phyloP scores from a whole-genome alignment of 2,888 invertebrate genomes.

The Oscheius myriophilus region DNA sequence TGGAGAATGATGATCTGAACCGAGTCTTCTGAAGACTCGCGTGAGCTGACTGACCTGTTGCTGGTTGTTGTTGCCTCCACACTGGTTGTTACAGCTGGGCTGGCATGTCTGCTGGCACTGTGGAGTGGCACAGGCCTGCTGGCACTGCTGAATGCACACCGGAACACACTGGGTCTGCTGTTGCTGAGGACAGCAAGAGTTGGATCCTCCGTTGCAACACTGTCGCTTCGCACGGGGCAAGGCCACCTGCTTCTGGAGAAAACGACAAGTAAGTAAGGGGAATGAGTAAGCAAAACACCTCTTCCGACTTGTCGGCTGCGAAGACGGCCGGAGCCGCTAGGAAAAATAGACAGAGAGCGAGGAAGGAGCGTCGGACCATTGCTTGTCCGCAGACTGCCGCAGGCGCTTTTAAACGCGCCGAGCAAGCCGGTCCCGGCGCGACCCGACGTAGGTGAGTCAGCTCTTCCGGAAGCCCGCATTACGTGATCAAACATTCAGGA shows the following conservation, averaged over 20 bases:
- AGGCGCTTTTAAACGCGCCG: constrained; percentile 20
- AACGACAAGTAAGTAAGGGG: background rate
- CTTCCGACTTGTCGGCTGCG: constrained; percentile 25
- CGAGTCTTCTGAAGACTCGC: too few relatives aligned
- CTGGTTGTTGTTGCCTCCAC: constrained; percentile 16
- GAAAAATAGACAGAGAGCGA: constrained; percentile 25
- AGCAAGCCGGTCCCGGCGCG: constrained; percentile 25
- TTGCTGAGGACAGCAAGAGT: constrained; percentile 47
- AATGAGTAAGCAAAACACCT: background rate
- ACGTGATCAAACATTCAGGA: too few relatives aligned
- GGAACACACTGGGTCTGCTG: constrained; percentile 43
- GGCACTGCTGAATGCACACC: constrained; percentile 57
- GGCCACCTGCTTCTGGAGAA: constrained; percentile 17
- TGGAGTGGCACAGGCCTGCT: constrained; percentile 42
- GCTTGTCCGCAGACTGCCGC: constrained; percentile 28
- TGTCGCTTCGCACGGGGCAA: constrained; percentile 58
- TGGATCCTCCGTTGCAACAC: constrained; percentile 52
- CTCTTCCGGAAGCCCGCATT: constrained; percentile 16
- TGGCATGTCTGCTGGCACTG: constrained; percentile 49
- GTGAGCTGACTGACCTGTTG: too few relatives aligned
- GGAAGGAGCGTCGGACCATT: constrained; percentile 27
- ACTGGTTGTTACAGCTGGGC: constrained; percentile 42
- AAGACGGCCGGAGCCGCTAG: constrained; percentile 20
- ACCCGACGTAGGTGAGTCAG: constrained; percentile 25
- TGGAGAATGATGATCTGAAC: constrained; percentile 23